A percentile compares a stretch with the other conserved stretches of the same genome.
Conservation (phyloP, 1,140 invertebrate species). For the Steinernema khuongi region DNA sequence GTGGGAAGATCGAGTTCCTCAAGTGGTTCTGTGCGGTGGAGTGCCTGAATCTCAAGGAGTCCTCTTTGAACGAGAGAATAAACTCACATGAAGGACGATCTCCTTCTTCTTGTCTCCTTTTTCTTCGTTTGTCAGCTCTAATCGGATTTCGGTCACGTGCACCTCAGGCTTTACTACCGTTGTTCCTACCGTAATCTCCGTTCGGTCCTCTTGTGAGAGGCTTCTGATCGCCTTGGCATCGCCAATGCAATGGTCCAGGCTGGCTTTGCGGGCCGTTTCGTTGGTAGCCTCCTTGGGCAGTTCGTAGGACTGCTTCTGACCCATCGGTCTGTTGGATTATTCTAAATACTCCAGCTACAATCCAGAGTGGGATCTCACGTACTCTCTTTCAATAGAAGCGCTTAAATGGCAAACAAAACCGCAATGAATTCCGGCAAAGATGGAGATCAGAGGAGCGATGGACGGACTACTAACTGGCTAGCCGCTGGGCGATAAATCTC, state of each 20-base stretch:
- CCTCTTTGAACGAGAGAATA: neutral
- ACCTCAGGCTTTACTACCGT: neutral
- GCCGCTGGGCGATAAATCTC: neutral
- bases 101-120: neutral
- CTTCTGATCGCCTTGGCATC: neutral
- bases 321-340: neutral
- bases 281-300: neutral
- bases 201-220: neutral
- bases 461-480: too few species aligned
- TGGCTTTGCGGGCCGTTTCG: neutral
- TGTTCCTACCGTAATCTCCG: neutral
- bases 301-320: neutral
- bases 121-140: neutral
- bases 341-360: neutral
- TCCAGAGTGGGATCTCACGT: neutral
- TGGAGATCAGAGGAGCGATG: too few species aligned
- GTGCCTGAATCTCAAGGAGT: neutral
- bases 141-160: neutral
- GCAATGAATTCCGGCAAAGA: too few species aligned
- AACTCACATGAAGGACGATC: neutral
- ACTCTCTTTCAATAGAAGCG: neutral
- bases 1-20: neutral
- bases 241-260: constrained; percentile 1
- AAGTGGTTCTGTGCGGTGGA: neutral
- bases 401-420: neutral